Evolutionary conservation across 2,797 vertebrate species (phyloP).

Genomic region (Xenopus petersii): DNA sequence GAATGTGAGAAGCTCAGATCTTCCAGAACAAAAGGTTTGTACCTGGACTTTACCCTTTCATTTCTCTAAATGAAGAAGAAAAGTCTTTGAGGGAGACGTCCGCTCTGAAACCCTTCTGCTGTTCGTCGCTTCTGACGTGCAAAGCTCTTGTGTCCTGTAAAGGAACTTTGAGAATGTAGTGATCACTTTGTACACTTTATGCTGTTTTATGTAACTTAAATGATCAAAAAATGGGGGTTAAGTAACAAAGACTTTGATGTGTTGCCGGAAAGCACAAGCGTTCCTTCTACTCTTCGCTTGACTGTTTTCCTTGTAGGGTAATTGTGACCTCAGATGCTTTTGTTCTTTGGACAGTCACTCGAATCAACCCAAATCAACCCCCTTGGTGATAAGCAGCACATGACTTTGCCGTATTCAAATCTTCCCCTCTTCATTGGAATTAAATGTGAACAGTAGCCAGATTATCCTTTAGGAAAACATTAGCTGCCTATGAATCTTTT

Average conservation of each 20-base stretch:
- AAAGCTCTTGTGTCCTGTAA: slow-evolving; percentile 17
- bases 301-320: neutral
- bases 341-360: neutral
- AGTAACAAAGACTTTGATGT: slow-evolving; percentile 13
- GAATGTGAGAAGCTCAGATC: slow-evolving; percentile 35
- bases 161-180: slow-evolving; percentile 9
- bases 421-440: slow-evolving; percentile 18
- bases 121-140: too few species aligned
- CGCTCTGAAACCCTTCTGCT: neutral
- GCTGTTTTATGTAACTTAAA: slow-evolving; percentile 40
- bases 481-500: slow-evolving; percentile 35
- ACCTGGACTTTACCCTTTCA: slow-evolving; percentile 24
- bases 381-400: too few species aligned
- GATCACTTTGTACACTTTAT: slow-evolving; percentile 50
- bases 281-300: neutral
- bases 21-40: slow-evolving; percentile 31
- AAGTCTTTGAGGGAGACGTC: slow-evolving; percentile 27
- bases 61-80: slow-evolving; percentile 24
- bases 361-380: too few species aligned
- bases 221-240: neutral
- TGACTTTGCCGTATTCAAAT: neutral
- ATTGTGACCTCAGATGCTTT: too few species aligned
- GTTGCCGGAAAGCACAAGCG: neutral
- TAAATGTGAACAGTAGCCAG: slow-evolving; percentile 29
- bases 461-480: slow-evolving; percentile 23